Base-by-base conservation (phyloP, 2,113 vertebrate genomes). In the Vimba vimba region DNA sequence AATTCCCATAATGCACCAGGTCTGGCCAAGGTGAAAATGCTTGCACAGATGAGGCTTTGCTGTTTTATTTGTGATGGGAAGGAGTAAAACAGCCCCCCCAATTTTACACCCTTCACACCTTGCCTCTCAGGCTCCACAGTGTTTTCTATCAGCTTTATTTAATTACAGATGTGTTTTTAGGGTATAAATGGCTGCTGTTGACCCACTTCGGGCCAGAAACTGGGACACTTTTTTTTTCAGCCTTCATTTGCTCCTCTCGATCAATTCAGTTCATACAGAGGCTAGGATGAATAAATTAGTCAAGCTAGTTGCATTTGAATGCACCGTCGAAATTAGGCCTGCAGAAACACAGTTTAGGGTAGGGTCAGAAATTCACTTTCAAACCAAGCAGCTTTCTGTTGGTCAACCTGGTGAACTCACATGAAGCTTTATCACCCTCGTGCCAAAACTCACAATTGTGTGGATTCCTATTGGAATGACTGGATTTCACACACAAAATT, bases 171-270 rank as follows among this genome's bases (percentile, higher is more conserved):
- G 82, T 89, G 91, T 89, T 93, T 86, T 86, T 87, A 88, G 87
- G 89, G 85, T 90, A 86, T 89, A 89, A 91, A 89, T 86, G 81
- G 84, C 88, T 88, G 88, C 88, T 36, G 87, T 85, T 94, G 94
- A 94, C 93, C 94, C 92, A 95, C 90, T 95, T 96, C 79, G 68
- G 76, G 55, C 50, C 55, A 76, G 86, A 94, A 95, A 94, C 88
- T 94, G 91, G 94, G 93, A 59, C 93, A 21, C 50, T 62, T 33
- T 81, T 81, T n/a, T 80, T 87, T 79, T 69, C 33, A 21, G 30
- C 79, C 69, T 87, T 86, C 68, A 86, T 90, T 93, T 91, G 85
- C 91, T 90, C 88, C 85, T 84, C 89, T 87, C 50, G 87, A 93
- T 94, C 91, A 93, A 94, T 93, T 93, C 89, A 84, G 89, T 89